Conservation (phyloP, 2,797 vertebrate species). For the Cephalopachus bancanus region DNA sequence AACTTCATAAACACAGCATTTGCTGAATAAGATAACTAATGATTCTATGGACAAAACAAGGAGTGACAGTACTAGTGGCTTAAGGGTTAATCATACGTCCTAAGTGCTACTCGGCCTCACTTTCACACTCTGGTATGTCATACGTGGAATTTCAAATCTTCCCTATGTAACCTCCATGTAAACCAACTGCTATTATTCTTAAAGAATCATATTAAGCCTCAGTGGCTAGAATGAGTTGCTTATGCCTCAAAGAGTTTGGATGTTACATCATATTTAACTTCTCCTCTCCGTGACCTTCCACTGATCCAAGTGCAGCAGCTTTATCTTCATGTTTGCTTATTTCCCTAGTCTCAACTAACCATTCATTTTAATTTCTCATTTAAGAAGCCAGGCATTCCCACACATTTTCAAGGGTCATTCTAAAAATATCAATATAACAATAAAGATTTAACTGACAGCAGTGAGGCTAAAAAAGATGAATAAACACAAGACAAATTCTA, state of each 20-base stretch:
- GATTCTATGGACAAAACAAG: neutral
- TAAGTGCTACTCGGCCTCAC: neutral
- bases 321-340: neutral
- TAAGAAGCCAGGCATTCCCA: neutral
- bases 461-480: neutral
- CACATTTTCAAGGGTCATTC: neutral
- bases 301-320: neutral
- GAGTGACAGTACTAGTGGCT: neutral
- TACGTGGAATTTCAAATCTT: neutral
- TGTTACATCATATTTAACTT: neutral
- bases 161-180: neutral
- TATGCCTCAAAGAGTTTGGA: neutral
- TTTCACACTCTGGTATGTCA: neutral
- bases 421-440: slow-evolving; percentile 10
- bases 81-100: neutral
- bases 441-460: neutral
- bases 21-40: slow-evolving; percentile 23
- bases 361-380: slow-evolving; percentile 31
- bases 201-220: neutral
- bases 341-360: neutral
- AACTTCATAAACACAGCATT: neutral
- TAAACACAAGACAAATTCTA: slow-evolving; percentile 4
- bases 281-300: neutral
- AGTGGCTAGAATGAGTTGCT: neutral
- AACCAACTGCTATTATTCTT: neutral